Evolutionary conservation across 2,113 vertebrate species (phyloP), one percentile per base, ranked within the genome.

Genomic region (Cyprinodon brontotheroides): DNA sequence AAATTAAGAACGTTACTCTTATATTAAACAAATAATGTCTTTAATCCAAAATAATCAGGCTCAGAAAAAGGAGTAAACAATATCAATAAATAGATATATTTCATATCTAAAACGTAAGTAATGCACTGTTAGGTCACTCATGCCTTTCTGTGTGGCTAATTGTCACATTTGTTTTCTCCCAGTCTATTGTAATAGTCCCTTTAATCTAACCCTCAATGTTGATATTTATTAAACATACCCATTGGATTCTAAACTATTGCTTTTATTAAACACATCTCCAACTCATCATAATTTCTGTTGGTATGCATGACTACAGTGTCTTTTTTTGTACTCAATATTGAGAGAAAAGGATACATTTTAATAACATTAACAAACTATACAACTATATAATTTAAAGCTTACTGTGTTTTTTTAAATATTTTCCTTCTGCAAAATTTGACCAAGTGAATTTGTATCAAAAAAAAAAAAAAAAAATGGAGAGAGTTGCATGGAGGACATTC

Each of bases 1-100:
- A 80, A 64, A 71, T 89, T 81, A 81, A 84, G 74, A 47, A 85
- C 84, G 78, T 75, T 70, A 41, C 22, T 65, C 9, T 45, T 45
- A 38, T 60, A 15, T 66, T 43, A 80, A 70, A 65, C 14, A 77
- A 87, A n/a, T 61, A 37, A 71, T 22, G 75, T 57, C 11, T 72
- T 57, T 36, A 62, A 65, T 22, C 53, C n/a, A 15, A 79, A 11
- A 65, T 72, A 53, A 61, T 65, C 7, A 20, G 20, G 10, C 10
- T 7, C 50, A 57, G n/a, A 53, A 57, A 0, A 8, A 20, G 7
- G n/a, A 20, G 50, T 7, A 53, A 53, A 2, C 41, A 20, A 57
- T n/a, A n/a, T 9, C 14, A 57, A 20, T 29, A 17, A 53, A 57
- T n/a, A 57, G 50, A 3, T 57, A 57, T 57, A 20, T 8, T 8